phyloP scores from a whole-genome alignment of 2,113 vertebrate species.

The Triplophysa rosa region DNA sequence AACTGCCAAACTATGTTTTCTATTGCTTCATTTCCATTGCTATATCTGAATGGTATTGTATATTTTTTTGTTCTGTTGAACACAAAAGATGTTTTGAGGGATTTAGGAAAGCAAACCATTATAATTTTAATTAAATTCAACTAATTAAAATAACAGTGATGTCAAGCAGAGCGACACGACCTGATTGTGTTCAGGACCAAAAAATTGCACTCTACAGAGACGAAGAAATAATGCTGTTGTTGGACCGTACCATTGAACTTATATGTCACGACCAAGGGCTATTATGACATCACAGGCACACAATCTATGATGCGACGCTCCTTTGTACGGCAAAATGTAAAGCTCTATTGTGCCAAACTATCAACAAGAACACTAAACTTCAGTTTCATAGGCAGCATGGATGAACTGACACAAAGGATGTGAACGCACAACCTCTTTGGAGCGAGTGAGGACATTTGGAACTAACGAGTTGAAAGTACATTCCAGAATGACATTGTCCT shows the following conservation, averaged over 20 bases:
- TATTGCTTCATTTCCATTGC: too few species aligned
- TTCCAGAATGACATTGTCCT: not conserved
- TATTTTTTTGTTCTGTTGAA: too few species aligned
- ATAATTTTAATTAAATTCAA: too few species aligned
- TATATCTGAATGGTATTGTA: too few species aligned
- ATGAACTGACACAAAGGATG: slow-evolving; percentile 1
- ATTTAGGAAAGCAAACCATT: too few species aligned
- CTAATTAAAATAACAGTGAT: slow-evolving; percentile 20
- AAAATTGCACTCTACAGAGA: not conserved
- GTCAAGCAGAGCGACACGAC: not conserved
- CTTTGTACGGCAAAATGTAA: not conserved
- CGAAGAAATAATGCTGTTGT: not conserved
- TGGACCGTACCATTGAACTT: slow-evolving; percentile 19
- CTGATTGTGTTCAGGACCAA: not conserved
- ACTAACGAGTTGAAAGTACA: slow-evolving; percentile 34
- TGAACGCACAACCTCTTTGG: not conserved
- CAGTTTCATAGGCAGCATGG: not conserved
- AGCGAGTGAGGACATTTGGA: not conserved
- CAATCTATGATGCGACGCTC: slow-evolving; percentile 13
- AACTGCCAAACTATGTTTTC: too few species aligned
- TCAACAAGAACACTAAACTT: not conserved
- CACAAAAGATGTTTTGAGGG: too few species aligned
- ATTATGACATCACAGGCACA: slow-evolving; percentile 11
- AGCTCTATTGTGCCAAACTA: not conserved
- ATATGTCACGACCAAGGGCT: not conserved